Percentiles rank a stretch among this genome's conserved stretches.
Conservation (phyloP, 2,888 invertebrate genomes). For the Pseudococcus longispinus region DNA sequence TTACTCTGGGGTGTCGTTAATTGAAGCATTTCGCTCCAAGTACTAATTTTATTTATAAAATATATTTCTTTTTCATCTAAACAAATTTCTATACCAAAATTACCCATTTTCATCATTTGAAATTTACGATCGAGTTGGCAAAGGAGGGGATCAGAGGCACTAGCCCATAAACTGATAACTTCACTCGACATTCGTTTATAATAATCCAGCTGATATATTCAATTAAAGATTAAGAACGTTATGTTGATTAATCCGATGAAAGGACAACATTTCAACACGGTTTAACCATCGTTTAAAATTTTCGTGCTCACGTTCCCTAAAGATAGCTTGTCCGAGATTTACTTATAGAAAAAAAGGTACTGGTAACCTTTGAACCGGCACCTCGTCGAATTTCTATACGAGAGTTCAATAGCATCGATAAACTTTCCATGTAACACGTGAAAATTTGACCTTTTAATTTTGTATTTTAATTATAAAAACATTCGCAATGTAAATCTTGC, state of each 20-base stretch:
- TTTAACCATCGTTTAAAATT: conserved; percentile 13
- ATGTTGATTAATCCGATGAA: background rate
- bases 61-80: background rate
- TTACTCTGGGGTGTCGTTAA: background rate
- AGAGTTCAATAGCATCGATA: conserved; percentile 38
- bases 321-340: background rate
- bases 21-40: background rate
- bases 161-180: background rate
- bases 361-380: background rate
- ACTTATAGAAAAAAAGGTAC: background rate
- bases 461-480: conserved; percentile 24
- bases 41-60: background rate
- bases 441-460: conserved; percentile 31
- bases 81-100: background rate
- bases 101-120: background rate
- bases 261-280: background rate
- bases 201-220: background rate
- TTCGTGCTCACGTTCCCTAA: conserved; percentile 17
- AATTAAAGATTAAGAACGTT: conserved; percentile 21
- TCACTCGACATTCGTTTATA: background rate
- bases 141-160: background rate
- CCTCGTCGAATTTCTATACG: background rate
- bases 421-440: conserved; percentile 35
- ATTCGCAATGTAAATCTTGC: conserved; percentile 23
- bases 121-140: background rate